These are phyloP conservation scores for Teleiodes luculella DNA, from an alignment of 2,888 invertebrate genomes.

Conservation along the genomic window DNA sequence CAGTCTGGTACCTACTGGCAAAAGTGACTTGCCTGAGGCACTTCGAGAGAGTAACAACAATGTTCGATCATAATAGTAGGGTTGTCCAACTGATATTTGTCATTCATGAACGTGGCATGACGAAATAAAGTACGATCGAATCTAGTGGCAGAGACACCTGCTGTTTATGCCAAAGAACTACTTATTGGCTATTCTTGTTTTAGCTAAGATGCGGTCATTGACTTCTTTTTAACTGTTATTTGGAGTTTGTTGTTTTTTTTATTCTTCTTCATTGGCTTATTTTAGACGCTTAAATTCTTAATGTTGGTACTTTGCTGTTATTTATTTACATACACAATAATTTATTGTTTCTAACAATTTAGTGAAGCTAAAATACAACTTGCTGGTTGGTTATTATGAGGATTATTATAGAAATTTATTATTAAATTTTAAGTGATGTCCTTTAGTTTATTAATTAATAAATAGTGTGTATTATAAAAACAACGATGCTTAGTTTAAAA, in stretches of 20 bases:
- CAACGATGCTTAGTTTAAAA: too few species aligned
- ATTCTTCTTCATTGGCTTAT: too few species aligned
- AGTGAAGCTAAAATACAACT: constrained; percentile 78
- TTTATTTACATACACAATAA: constrained; percentile 80
- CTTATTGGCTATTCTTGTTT: background rate
- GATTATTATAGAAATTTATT: too few species aligned
- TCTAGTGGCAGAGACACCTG: background rate
- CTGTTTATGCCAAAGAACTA: background rate
- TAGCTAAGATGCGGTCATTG: background rate
- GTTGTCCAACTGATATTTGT: constrained; percentile 26
- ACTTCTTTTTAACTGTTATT: background rate
- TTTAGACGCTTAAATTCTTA: too few species aligned
- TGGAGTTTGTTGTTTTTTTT: too few species aligned
- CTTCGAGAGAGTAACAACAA: constrained; percentile 40
- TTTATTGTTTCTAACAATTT: constrained; percentile 79
- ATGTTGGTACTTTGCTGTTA: too few species aligned
- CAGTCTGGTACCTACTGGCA: constrained; percentile 27
- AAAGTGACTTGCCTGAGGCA: constrained; percentile 47
- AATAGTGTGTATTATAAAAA: too few species aligned
- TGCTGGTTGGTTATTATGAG: constrained; percentile 75
- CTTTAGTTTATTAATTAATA: too few species aligned
- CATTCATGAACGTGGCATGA: constrained; percentile 11
- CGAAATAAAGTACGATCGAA: background rate
- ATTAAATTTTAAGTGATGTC: too few species aligned
- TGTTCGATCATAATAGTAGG: constrained; percentile 37